Conservation (phyloP, 2,797 vertebrate species). For the Threskiornis aethiopicus region DNA sequence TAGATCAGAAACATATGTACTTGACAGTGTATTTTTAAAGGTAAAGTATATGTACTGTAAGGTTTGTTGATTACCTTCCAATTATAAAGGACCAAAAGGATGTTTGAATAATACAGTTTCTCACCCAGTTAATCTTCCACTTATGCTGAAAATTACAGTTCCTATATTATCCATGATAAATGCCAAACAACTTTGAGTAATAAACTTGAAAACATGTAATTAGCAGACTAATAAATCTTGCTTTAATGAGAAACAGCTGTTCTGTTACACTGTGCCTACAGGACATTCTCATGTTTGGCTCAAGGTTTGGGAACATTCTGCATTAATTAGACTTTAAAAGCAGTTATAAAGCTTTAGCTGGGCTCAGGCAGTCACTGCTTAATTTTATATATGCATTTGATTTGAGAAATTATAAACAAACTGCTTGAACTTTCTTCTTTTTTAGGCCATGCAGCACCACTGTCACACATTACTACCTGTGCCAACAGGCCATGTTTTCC, state of each 20-base stretch:
- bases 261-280: constrained; percentile 38
- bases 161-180: constrained; percentile 56
- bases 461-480: constrained; percentile 59
- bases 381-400: neutral
- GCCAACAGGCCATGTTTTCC: constrained; percentile 81
- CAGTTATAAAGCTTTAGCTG: neutral
- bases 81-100: neutral
- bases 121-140: constrained; percentile 19
- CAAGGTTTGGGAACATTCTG: constrained; percentile 4
- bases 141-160: constrained; percentile 46
- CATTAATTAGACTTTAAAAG: constrained; percentile 45
- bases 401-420: neutral
- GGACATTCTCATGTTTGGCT: constrained; percentile 43
- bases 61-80: neutral
- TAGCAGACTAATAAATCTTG: constrained; percentile 74
- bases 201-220: constrained; percentile 71
- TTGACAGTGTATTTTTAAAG: neutral
- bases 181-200: constrained; percentile 52
- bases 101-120: neutral
- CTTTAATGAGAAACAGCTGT: constrained; percentile 76
- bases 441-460: neutral
- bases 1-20: neutral
- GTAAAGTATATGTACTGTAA: neutral
- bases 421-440: neutral
- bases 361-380: neutral